Conservation (phyloP, 2,888 invertebrate genomes). For the Autographa gamma region DNA sequence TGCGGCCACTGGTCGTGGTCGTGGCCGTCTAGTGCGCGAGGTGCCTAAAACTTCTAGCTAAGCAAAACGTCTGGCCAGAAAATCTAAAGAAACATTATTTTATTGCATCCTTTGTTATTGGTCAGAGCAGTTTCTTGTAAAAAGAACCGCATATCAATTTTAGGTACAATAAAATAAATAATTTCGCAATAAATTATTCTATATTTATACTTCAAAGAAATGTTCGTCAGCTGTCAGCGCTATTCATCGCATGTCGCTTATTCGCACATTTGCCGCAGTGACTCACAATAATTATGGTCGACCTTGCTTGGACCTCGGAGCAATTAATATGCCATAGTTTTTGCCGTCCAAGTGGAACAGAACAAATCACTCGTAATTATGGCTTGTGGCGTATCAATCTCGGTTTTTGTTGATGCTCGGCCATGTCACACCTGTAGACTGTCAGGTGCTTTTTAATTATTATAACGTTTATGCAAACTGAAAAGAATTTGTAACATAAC, state of each 20-base stretch:
- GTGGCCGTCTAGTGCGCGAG: too few species aligned
- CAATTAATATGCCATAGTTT: conserved; percentile 60
- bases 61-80: too few species aligned
- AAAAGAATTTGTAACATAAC: background rate
- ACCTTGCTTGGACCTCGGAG: conserved; percentile 59
- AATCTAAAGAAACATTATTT: background rate
- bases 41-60: too few species aligned
- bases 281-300: conserved; percentile 57
- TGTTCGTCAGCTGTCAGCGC: conserved; percentile 9
- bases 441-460: conserved; percentile 30
- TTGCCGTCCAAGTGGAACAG: conserved; percentile 55
- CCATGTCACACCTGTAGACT: conserved; percentile 35
- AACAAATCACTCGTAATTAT: conserved; percentile 12
- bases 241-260: conserved; percentile 29
- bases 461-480: conserved; percentile 12
- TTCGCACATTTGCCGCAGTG: conserved; percentile 47
- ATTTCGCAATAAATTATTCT: conserved; percentile 2
- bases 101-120: background rate
- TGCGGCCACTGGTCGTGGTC: too few species aligned
- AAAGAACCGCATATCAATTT: background rate
- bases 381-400: conserved; percentile 18
- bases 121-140: background rate
- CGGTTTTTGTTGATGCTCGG: conserved; percentile 19
- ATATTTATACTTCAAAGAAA: conserved; percentile 12
- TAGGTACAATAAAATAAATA: background rate